These are phyloP conservation scores for Osmoderma eremita DNA, from an alignment of 2,888 invertebrate species.

Conservation along the genomic window DNA sequence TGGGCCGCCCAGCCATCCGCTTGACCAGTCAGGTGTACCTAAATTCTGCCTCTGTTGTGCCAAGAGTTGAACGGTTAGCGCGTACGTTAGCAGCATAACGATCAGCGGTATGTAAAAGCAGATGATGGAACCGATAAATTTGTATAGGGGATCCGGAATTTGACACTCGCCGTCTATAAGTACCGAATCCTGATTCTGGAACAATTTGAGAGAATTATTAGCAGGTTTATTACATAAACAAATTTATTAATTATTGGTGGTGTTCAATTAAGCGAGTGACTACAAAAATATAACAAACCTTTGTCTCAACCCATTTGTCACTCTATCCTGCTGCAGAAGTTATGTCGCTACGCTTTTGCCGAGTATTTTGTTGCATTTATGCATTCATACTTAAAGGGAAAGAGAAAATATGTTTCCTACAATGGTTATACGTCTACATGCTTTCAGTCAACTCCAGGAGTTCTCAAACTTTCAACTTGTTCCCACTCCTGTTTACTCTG, in stretches of 20 bases:
- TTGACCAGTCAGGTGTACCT: slow-evolving; percentile 76
- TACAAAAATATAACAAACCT: too few species aligned
- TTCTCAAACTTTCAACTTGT: too few species aligned
- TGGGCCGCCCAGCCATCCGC: slow-evolving; percentile 76
- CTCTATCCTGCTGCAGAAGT: too few species aligned
- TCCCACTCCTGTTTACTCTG: too few species aligned
- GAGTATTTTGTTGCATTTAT: too few species aligned
- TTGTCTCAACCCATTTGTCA: too few species aligned
- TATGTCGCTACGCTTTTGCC: too few species aligned
- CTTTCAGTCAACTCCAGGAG: too few species aligned
- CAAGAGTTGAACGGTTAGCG: slow-evolving; percentile 87
- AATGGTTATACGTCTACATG: too few species aligned
- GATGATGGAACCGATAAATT: slow-evolving; percentile 92
- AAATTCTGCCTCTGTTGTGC: slow-evolving; percentile 84
- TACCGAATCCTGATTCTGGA: slow-evolving; percentile 84
- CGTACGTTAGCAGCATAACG: slow-evolving; percentile 96
- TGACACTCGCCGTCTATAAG: slow-evolving; percentile 86
- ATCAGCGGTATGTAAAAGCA: slow-evolving; percentile 95
- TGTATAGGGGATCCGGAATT: slow-evolving; percentile 88
- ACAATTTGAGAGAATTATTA: slow-evolving; percentile 47
- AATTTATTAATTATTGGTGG: not conserved
- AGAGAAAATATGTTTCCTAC: too few species aligned
- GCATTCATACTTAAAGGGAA: too few species aligned
- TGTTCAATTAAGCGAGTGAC: too few species aligned
- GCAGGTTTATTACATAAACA: not conserved